Conservation (phyloP, 1,140 invertebrate genomes). For the Bombus consobrinus region DNA sequence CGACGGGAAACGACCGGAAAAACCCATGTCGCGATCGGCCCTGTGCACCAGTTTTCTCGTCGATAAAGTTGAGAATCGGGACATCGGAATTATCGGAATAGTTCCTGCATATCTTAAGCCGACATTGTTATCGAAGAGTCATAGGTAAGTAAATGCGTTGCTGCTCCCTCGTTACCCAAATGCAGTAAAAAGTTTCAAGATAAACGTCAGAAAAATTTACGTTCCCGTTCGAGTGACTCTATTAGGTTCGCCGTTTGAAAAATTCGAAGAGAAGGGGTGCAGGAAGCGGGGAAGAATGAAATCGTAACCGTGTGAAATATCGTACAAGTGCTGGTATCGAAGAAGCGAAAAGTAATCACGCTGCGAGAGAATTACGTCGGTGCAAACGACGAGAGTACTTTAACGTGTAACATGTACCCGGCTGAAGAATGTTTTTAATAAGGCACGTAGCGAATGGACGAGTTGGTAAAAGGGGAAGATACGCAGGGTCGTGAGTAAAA, state of each 20-base stretch:
- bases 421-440: slow-evolving; percentile 60
- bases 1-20: slow-evolving; percentile 30
- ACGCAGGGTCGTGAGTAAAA: too few relatives aligned
- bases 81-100: slow-evolving; percentile 29
- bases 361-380: slow-evolving; percentile 23
- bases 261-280: background rate
- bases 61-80: background rate
- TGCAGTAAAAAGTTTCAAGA: background rate
- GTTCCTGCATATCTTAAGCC: slow-evolving; percentile 22
- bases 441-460: slow-evolving; percentile 54
- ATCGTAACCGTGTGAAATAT: background rate
- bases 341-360: slow-evolving; percentile 6
- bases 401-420: slow-evolving; percentile 1
- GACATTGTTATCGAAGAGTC: slow-evolving; percentile 16
- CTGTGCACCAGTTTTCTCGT: background rate
- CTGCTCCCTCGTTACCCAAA: background rate
- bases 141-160: slow-evolving; percentile 5
- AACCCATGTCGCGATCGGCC: background rate
- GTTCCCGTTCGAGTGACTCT: background rate
- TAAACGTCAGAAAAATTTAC: slow-evolving; percentile 2
- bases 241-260: background rate
- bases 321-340: background rate
- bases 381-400: slow-evolving; percentile 24
- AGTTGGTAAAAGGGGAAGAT: slow-evolving; percentile 33
- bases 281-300: background rate